phyloP scores from a whole-genome alignment of 2,113 vertebrate genomes.

The Sphyrna mokarran region DNA sequence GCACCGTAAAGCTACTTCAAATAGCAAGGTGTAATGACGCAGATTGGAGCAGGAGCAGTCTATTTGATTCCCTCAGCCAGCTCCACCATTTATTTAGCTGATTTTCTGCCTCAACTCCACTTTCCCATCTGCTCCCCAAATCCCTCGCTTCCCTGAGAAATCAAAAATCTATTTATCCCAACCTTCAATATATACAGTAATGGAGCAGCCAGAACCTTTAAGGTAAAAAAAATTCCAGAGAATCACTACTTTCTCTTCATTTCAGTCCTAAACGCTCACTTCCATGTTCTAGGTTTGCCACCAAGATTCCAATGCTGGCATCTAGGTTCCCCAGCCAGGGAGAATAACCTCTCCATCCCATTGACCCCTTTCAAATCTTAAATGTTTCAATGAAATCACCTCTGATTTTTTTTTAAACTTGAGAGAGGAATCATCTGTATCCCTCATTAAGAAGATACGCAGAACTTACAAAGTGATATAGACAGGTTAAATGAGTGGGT shows the following conservation, averaged over 20 bases:
- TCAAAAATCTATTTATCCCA: no score
- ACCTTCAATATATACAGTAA: background rate
- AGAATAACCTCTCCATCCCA: background rate
- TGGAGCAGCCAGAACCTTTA: background rate
- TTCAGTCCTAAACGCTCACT: background rate
- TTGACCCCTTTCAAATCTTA: background rate
- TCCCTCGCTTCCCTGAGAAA: no score
- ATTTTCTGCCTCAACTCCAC: background rate
- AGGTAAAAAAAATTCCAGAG: background rate
- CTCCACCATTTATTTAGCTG: background rate
- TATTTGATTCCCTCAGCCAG: background rate
- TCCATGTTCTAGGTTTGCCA: background rate
- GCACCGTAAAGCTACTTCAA: background rate
- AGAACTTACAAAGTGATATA: no score
- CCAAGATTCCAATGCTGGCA: no score
- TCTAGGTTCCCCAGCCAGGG: background rate
- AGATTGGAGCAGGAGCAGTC: background rate
- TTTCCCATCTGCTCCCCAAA: background rate
- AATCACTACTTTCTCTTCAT: background rate
- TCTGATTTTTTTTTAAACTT: background rate
- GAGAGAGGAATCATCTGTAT: background rate
- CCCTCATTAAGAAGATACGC: no score
- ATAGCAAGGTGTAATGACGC: background rate
- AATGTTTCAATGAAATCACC: background rate
- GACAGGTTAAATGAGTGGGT: no score